A percentile compares a stretch with the other conserved stretches of the same genome.
These are phyloP conservation scores for Chelonus insularis DNA, from an alignment of 1,140 invertebrate genomes.

Conservation along the genomic window DNA sequence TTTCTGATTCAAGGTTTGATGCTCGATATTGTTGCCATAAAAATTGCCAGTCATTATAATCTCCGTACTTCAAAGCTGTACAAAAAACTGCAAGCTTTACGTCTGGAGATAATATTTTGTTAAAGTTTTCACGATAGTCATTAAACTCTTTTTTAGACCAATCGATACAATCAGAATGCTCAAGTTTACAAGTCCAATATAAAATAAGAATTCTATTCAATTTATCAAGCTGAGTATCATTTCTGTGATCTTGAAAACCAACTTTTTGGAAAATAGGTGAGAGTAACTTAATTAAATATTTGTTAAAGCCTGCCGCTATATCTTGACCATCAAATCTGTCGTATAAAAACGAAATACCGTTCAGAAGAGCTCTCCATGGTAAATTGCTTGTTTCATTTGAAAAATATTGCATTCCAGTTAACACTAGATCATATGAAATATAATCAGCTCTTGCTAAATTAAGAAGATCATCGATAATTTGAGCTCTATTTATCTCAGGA, in stretches of 20 bases:
- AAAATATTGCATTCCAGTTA: conserved; percentile 63
- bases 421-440: conserved; percentile 41
- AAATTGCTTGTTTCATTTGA: conserved; percentile 61
- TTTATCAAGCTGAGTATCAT: conserved; percentile 54
- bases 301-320: conserved; percentile 6
- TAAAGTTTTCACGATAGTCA: conserved; percentile 51
- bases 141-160: conserved; percentile 52
- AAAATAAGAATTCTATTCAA: conserved; percentile 59
- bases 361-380: conserved; percentile 52
- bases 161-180: conserved; percentile 56
- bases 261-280: conserved; percentile 45
- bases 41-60: conserved; percentile 61
- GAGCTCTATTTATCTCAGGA: conserved; percentile 65
- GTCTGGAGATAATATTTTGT: conserved; percentile 54
- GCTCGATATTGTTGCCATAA: conserved; percentile 60
- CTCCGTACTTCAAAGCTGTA: conserved; percentile 59
- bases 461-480: conserved; percentile 63
- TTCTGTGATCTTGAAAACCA: conserved; percentile 45
- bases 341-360: conserved; percentile 34
- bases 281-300: conserved; percentile 33
- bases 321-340: conserved; percentile 29
- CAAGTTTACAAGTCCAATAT: conserved; percentile 58
- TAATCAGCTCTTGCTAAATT: conserved; percentile 55
- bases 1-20: conserved; percentile 62
- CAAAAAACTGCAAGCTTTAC: conserved; percentile 62